These are phyloP conservation scores for Yponomeuta cagnagella DNA, from an alignment of 2,888 invertebrate genomes.

Conservation along the genomic window DNA sequence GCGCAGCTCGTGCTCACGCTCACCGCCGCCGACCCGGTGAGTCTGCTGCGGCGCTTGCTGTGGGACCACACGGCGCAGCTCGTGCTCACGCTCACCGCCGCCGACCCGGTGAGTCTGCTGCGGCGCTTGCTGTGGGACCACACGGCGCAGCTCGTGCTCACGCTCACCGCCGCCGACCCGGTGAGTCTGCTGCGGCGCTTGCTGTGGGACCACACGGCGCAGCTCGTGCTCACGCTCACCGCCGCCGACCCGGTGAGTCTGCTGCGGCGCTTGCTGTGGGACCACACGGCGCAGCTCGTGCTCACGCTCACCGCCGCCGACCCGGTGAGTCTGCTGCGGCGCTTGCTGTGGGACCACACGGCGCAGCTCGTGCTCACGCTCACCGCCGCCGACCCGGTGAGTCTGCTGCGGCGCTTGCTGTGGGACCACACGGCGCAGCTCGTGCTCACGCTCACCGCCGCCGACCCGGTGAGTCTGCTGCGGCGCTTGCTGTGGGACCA, in stretches of 20 bases:
- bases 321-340: constrained; percentile 78
- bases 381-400: constrained; percentile 83
- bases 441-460: constrained; percentile 85
- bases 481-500: constrained; percentile 99
- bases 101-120: constrained; percentile 72
- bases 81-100: constrained; percentile 88
- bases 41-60: constrained; percentile 86
- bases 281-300: constrained; percentile 93
- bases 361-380: constrained; percentile 87
- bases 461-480: constrained; percentile 71
- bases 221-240: constrained; percentile 87
- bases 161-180: constrained; percentile 83
- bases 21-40: constrained; percentile 83
- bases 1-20: constrained; percentile 87
- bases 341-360: constrained; percentile 98
- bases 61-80: constrained; percentile 97
- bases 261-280: constrained; percentile 95
- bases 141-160: constrained; percentile 89
- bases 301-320: constrained; percentile 86
- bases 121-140: constrained; percentile 99
- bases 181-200: constrained; percentile 84
- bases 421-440: constrained; percentile 97
- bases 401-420: constrained; percentile 86
- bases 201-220: constrained; percentile 97
- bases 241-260: constrained; percentile 77